Evolutionary conservation across 1,140 invertebrate species (phyloP).

Genomic region (Caenorhabditis inopinata): DNA sequence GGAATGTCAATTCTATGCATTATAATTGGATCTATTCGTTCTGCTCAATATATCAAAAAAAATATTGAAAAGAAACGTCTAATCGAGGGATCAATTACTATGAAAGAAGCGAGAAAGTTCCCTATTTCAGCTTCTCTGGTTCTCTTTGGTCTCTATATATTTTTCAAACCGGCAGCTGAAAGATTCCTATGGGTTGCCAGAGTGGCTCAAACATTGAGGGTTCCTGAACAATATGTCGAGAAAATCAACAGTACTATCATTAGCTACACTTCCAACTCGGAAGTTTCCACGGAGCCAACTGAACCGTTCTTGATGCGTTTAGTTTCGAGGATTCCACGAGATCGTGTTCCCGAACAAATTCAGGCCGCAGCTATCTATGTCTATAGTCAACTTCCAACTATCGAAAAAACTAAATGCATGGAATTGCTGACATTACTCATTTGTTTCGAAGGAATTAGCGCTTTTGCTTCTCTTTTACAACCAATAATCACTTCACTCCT

Average conservation of each 20-base stretch:
- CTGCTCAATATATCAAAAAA: conserved; percentile 35
- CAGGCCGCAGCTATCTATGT: not conserved
- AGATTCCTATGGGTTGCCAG: not conserved
- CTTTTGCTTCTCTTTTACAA: conserved; percentile 60
- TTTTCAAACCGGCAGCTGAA: conserved; percentile 48
- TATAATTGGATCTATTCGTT: conserved; percentile 43
- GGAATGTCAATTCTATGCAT: conserved; percentile 51
- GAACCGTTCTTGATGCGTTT: not conserved
- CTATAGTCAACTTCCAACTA: not conserved
- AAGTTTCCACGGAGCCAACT: not conserved
- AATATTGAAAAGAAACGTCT: conserved; percentile 42
- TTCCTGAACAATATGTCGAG: conserved; percentile 9
- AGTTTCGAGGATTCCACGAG: not conserved
- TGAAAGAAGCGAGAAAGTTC: conserved; percentile 47
- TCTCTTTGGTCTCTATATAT: conserved; percentile 51
- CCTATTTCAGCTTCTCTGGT: conserved; percentile 48
- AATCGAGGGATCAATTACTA: conserved; percentile 49
- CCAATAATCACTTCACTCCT: conserved; percentile 57
- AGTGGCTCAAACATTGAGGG: not conserved
- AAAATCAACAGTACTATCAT: conserved; percentile 12
- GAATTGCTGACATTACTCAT: not conserved
- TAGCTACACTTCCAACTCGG: not conserved
- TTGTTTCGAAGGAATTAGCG: conserved; percentile 51
- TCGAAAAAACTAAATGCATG: not conserved
- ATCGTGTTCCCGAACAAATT: not conserved